Percentiles rank a stretch among this genome's conserved stretches.
Evolutionary conservation across 2,888 invertebrate species (phyloP).

Genomic region (Pachycephus smyrnensis): DNA sequence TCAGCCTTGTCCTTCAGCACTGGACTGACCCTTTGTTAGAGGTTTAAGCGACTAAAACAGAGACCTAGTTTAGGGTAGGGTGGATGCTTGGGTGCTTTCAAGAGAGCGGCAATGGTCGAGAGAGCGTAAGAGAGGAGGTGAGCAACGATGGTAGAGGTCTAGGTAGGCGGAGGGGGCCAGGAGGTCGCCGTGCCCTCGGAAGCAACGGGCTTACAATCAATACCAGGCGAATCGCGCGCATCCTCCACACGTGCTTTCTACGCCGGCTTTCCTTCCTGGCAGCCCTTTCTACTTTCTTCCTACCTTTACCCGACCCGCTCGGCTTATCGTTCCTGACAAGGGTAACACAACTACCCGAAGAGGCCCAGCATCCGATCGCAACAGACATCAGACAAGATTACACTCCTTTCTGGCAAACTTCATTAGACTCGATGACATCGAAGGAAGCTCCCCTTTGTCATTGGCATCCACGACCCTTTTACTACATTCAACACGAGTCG

Average conservation of each 20-base stretch:
- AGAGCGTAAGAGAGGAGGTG: not conserved
- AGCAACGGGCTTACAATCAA: constrained; percentile 31
- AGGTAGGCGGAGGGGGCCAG: not conserved
- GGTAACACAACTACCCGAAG: not conserved
- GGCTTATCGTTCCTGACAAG: not conserved
- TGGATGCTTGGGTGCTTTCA: too few species aligned
- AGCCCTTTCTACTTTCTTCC: not conserved
- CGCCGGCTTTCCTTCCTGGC: constrained; percentile 9
- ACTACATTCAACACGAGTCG: not conserved
- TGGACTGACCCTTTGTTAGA: too few species aligned
- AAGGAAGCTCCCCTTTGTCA: not conserved
- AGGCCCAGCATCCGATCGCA: not conserved
- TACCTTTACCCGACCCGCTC: not conserved
- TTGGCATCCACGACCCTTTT: not conserved
- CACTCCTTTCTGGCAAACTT: not conserved
- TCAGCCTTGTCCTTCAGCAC: too few species aligned
- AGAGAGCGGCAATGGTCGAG: not conserved
- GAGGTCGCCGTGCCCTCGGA: constrained; percentile 31
- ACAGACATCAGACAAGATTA: not conserved
- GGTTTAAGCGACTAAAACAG: not conserved
- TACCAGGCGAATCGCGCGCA: constrained; percentile 30
- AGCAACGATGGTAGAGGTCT: not conserved
- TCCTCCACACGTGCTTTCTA: constrained; percentile 32
- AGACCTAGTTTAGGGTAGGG: not conserved
- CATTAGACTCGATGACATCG: not conserved